Evolutionary conservation across 23 tunicate species (phyloP).

Genomic region (Halocynthia aurantium): DNA sequence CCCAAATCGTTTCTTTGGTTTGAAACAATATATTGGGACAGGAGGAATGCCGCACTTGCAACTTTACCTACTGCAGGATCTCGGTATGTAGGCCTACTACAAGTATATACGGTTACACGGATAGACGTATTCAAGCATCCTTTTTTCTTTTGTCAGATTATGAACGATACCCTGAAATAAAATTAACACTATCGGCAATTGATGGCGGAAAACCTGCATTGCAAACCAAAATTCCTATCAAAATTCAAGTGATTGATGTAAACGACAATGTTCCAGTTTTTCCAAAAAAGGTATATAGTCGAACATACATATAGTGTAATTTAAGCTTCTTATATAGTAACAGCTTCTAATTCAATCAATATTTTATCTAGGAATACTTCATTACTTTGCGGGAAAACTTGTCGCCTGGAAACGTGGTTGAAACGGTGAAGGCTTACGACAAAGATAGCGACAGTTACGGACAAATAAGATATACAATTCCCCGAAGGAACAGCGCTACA

Average conservation of each 20-base stretch:
- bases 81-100: conserved; percentile 27
- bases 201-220: conserved; percentile 20
- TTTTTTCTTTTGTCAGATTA: conserved; percentile 21
- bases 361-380: conserved; percentile 18
- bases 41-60: conserved; percentile 38
- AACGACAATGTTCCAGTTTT: conserved; percentile 36
- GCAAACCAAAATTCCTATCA: conserved; percentile 25
- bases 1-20: conserved; percentile 20
- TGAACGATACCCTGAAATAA: conserved; percentile 17
- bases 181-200: conserved; percentile 11
- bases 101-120: too few species aligned
- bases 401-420: conserved; percentile 27
- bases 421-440: conserved; percentile 40
- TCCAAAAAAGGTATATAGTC: conserved; percentile 15
- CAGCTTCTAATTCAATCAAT: too few species aligned
- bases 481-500: conserved; percentile 12
- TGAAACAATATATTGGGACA: conserved; percentile 22
- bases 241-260: conserved; percentile 19
- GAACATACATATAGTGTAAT: too few species aligned
- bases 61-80: conserved; percentile 4
- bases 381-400: conserved; percentile 30
- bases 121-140: too few species aligned
- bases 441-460: conserved; percentile 40
- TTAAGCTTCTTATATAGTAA: too few species aligned
- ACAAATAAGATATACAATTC: conserved; percentile 28